Evolutionary conservation across 2,797 vertebrate genomes (phyloP).

Genomic region (Scleropages formosus): DNA sequence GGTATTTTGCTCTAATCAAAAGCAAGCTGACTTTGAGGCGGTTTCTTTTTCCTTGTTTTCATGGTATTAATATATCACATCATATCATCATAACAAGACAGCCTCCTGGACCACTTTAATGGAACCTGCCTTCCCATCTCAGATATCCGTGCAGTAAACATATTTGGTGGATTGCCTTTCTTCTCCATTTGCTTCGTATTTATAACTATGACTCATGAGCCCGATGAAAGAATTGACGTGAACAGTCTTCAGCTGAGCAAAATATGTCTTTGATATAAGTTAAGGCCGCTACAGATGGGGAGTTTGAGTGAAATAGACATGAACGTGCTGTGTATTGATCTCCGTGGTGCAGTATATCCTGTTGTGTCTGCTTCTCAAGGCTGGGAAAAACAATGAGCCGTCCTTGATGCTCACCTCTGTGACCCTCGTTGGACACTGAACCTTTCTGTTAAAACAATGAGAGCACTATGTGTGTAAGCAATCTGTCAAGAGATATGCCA

Average conservation of each 20-base stretch:
- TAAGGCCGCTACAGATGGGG: neutral
- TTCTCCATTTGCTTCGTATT: conserved; percentile 5
- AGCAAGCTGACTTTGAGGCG: neutral
- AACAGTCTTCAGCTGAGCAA: conserved; percentile 8
- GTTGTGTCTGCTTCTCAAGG: neutral
- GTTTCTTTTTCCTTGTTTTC: neutral
- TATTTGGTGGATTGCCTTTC: neutral
- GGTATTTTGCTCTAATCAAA: neutral
- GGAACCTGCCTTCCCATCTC: neutral
- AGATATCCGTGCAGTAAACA: neutral
- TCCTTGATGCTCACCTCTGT: neutral
- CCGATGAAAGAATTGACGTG: conserved; percentile 18
- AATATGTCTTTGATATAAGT: conserved; percentile 6
- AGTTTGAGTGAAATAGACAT: neutral
- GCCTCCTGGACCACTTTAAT: neutral
- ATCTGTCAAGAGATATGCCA: neutral
- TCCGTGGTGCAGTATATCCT: neutral
- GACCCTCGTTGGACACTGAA: neutral
- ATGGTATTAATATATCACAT: neutral
- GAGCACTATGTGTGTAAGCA: neutral
- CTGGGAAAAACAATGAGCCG: too few relatives aligned
- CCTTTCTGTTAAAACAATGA: neutral
- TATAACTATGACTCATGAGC: neutral
- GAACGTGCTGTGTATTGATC: conserved; percentile 14
- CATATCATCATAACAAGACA: conserved; percentile 16